These are phyloP conservation scores for Lontra canadensis DNA, from an alignment of 2,113 vertebrate genomes.

Conservation along the genomic window DNA sequence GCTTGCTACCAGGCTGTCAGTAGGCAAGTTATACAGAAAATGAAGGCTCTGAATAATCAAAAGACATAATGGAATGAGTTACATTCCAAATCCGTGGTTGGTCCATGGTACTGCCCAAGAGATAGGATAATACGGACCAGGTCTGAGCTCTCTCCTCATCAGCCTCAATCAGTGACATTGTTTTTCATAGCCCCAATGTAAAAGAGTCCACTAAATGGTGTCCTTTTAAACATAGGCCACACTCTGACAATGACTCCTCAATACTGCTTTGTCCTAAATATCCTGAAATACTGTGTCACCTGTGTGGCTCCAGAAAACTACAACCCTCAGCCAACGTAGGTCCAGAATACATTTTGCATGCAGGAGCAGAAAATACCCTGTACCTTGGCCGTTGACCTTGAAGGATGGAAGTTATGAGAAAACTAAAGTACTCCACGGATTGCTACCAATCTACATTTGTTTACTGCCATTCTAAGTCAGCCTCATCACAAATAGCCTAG, in stretches of 20 bases:
- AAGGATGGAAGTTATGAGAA: conserved; percentile 61
- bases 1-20: background rate
- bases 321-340: background rate
- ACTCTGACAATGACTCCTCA: background rate
- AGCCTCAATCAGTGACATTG: background rate
- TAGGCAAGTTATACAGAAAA: background rate
- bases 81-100: background rate
- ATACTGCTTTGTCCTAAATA: background rate
- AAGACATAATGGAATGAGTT: background rate
- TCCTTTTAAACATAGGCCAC: background rate
- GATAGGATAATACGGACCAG: background rate
- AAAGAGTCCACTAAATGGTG: background rate
- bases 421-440: conserved; percentile 60
- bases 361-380: background rate
- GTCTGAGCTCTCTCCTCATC: background rate
- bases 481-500: background rate
- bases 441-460: conserved; percentile 59
- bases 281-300: background rate
- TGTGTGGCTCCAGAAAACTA: background rate
- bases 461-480: conserved; percentile 52
- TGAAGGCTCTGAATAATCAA: background rate
- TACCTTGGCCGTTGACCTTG: conserved; percentile 16
- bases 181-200: background rate
- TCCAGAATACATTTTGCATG: conserved; percentile 9
- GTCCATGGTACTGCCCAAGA: background rate